Percentiles rank a stretch among this genome's conserved stretches.
These are phyloP conservation scores for Erethizon dorsatum DNA, from an alignment of 2,797 vertebrate species.

Conservation along the genomic window DNA sequence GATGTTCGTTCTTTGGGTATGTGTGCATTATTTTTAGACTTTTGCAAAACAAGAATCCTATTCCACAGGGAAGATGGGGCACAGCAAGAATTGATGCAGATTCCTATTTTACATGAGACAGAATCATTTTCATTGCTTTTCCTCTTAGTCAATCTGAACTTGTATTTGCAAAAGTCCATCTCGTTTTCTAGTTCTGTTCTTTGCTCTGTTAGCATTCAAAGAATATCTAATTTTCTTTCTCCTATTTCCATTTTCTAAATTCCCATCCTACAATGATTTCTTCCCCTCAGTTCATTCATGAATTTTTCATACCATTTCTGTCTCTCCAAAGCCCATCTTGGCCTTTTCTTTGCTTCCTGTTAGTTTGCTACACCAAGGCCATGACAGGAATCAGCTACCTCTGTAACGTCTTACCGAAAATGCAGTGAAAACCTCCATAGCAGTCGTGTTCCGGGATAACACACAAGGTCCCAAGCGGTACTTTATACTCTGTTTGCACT, in stretches of 20 bases:
- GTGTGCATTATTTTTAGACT: not conserved
- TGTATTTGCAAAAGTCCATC: not conserved
- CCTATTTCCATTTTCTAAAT: constrained; percentile 3
- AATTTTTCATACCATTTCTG: constrained; percentile 66
- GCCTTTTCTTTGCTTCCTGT: constrained; percentile 57
- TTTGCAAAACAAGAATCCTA: not conserved
- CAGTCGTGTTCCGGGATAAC: not conserved
- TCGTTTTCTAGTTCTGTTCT: constrained; percentile 39
- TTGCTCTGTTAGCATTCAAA: not conserved
- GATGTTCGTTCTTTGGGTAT: not conserved
- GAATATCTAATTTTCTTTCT: not conserved
- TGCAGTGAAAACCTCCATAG: constrained; percentile 52
- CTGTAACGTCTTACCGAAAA: constrained; percentile 47
- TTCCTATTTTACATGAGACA: not conserved
- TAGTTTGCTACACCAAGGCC: constrained; percentile 76
- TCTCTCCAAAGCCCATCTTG: constrained; percentile 46
- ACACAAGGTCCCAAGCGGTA: not conserved
- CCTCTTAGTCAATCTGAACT: not conserved
- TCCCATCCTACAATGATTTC: not conserved
- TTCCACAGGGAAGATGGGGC: not conserved
- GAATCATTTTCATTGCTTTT: constrained; percentile 6
- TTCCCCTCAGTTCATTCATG: not conserved
- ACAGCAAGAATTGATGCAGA: not conserved
- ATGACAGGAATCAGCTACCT: constrained; percentile 70
- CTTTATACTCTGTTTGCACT: not conserved